Evolutionary conservation across 2,113 vertebrate genomes (phyloP), one percentile per base, ranked within the genome.

Genomic region (Tretioscincus oriximinensis): DNA sequence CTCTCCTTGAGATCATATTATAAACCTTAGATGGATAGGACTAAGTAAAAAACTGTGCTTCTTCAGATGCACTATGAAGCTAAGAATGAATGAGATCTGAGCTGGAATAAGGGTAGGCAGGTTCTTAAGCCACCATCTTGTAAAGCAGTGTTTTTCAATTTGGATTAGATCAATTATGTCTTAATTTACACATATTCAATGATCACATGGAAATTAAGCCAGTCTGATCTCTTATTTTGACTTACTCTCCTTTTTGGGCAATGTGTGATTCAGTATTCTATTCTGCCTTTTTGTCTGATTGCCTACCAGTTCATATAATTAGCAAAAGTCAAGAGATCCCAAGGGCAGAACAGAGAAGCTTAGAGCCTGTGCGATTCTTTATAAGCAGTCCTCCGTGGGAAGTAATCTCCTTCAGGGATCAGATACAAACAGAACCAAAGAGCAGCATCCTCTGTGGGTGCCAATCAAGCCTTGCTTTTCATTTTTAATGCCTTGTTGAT

Each of bases 301-400:
- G 31, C 5, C 51, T 41, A 11, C 18, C 51, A 70, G 24, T 60
- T 41, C 60, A 26, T 31, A 68, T 14, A 9, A 60, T 9, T 24
- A 70, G 54, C 67, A 79, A 73, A 72, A 73, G 47, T 74, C n/a
- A 73, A 28, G n/a, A 22, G 29, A 54, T 68, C n/a, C 51, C 21
- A 73, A 29, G 21, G 29, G 61, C 61, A 73, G 21, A 29, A 10
- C 4, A 69, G 51, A 47, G 24, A 58, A 12, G 76, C 54, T 58
- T 58, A 58, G 4, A 58, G 54, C 18, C 66, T 68, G 66, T 41
- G 66, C 35, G 66, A 35, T 45, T 64, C 41, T 45, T 80, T 28
- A 24, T 49, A 28, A 45, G 64, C 6, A 63, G 35, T 21, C 63
- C 35, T 70, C 26, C 29, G 35, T 58, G 54, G 16, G 54, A 58